Evolutionary conservation across 2,888 invertebrate genomes (phyloP), one percentile per base, ranked within the genome.

Genomic region (Chironomus tentans): DNA sequence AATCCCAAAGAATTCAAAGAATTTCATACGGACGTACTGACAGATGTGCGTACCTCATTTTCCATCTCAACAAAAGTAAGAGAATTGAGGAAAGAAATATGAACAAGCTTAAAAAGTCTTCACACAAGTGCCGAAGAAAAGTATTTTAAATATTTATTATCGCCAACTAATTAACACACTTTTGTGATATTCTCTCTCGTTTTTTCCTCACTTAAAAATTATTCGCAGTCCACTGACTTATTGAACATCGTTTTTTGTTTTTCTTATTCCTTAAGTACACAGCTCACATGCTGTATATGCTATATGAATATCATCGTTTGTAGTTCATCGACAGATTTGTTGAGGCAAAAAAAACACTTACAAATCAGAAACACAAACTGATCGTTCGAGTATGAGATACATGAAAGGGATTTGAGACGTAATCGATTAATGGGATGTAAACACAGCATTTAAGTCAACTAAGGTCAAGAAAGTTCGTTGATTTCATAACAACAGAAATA

Each of bases 121-220:
- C 65, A 21, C 22, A 24, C 65, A 24, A 65, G 15, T 18, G 56
- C 56, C 56, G 56, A 65, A 21, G 13, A 38, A 12, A 65, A 24
- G 21, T 65, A 24, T 65, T 24, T 65, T 22, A 65, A 65, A 65
- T 65, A 65, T 65, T 65, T 65, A 24, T 13, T 65, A 22, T 65
- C 24, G 65, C 12, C 65, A 65, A 65, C 22, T 65, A 65, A 65
- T 65, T 65, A 65, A 65, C 65, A 65, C 65, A 65, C 65, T 65
- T 65, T 65, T 65, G 65, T 65, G 22, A 21, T n/a, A 24, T 65
- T 65, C 21, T 65, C 65, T 24, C 65, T 18, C 62, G 4, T 24
- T 7, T 18, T 62, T 62, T 18, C 22, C n/a, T 12, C 10, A 18
- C 65, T 65, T 24, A 24, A 65, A 65, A 22, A 65, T 56, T 65